phyloP scores from a whole-genome alignment of 1,140 invertebrate genomes.

The Anoplophora glabripennis region DNA sequence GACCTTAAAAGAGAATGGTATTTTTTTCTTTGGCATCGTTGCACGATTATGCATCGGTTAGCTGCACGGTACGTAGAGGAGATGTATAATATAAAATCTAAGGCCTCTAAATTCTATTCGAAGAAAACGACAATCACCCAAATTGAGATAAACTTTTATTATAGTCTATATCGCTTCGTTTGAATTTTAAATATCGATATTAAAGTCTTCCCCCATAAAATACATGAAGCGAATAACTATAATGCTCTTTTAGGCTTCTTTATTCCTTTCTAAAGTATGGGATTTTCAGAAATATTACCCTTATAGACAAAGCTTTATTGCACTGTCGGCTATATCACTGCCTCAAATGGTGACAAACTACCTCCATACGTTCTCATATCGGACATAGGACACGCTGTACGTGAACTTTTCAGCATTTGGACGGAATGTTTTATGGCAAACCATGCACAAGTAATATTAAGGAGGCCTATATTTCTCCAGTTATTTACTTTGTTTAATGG shows the following conservation, averaged over 20 bases:
- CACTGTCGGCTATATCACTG: constrained; percentile 40
- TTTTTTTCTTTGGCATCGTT: too few relatives aligned
- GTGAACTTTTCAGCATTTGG: constrained; percentile 1
- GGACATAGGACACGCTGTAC: constrained; percentile 15
- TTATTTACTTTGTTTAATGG: too few relatives aligned
- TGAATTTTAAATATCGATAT: constrained; percentile 15
- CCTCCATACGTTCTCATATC: constrained; percentile 36
- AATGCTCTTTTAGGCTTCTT: constrained; percentile 34
- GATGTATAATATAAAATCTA: too few relatives aligned
- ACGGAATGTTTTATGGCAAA: too few relatives aligned
- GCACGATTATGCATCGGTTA: too few relatives aligned
- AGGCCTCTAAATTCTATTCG: too few relatives aligned
- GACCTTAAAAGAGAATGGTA: too few relatives aligned
- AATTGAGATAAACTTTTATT: too few relatives aligned
- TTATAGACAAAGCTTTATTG: constrained; percentile 44
- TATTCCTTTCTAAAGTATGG: constrained; percentile 46
- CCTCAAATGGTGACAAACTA: constrained; percentile 43
- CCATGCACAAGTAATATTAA: too few relatives aligned
- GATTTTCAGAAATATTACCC: constrained; percentile 43
- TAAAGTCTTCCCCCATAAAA: constrained; percentile 7
- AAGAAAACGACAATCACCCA: too few relatives aligned
- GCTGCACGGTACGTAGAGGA: too few relatives aligned
- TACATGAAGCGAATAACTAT: constrained; percentile 12
- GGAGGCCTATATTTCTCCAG: too few relatives aligned
- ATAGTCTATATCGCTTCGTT: background rate